Evolutionary conservation across 1,140 invertebrate species (phyloP), one percentile per base, ranked within the genome.

Genomic region (Propsilocerus akamusi): DNA sequence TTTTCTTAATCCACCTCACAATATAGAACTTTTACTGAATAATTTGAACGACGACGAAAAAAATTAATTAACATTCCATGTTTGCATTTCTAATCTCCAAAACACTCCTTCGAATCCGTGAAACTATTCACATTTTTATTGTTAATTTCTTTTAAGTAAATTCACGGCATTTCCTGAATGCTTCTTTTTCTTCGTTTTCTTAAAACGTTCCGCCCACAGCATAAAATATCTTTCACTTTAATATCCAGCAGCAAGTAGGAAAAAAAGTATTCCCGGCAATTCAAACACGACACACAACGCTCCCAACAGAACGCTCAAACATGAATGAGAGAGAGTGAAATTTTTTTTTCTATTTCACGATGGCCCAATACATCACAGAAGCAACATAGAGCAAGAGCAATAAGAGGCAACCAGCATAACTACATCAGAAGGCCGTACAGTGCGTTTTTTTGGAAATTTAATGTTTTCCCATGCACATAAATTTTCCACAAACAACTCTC

Each of bases 401-500:
- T n/a, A n/a, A n/a, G n/a, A n/a, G n/a, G n/a, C n/a, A n/a, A n/a
- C n/a, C n/a, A n/a, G n/a, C n/a, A n/a, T n/a, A n/a, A n/a, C n/a
- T n/a, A n/a, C n/a, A n/a, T n/a, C n/a, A 30, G 28, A 30, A 30
- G 28, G 28, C 28, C 11, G 28, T 12, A 8, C 5, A 41, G 22
- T 41, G 34, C 34, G 34, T 41, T 41, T 41, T 41, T 41, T 20
- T 41, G n/a, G n/a, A n/a, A n/a, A n/a, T n/a, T n/a, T n/a, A n/a
- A 6, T 41, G 34, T 17, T 7, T 41, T 41, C 14, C 14, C 17
- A 41, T 41, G 22, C 17, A 20, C 34, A 4, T 17, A 5, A 17
- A 7, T 41, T 41, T 41, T 17, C 34, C 34, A 41, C 22, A 17
- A 41, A 41, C 34, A 41, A n/a, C 22, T 30, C 28, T 30, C 28